Evolutionary conservation across 53 echinoderm and acorn worm species (phyloP), one percentile per base, ranked within the genome.

Genomic region (Echinometra lucunter): DNA sequence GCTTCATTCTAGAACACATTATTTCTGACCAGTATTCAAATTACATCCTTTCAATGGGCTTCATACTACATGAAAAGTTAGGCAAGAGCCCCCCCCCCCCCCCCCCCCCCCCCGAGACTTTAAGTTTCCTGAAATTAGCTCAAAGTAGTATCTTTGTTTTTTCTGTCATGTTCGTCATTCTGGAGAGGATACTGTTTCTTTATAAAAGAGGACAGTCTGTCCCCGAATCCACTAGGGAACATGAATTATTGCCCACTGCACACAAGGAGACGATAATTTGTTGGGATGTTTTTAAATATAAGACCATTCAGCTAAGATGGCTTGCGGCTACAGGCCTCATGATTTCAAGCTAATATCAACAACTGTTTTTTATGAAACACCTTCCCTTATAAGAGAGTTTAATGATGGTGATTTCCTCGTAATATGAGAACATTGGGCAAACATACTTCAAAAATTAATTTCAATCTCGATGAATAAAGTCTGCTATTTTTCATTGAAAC

Each of bases 311-410:
- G 35, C 32, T 12, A n/a, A 10, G 0, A 32, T 72, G 9, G 72
- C 72, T 72, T 34, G 72, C 28, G 72, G 72, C 72, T 72, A 30
- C 32, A 3, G 30, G 72, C 72, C 28, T 72, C 35, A 72, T 32
- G 72, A 72, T 35, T 72, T 34, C 32, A 72, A 32, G 72, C 72
- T 3, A 15, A 35, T 2, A 35, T 72, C 35, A 72, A 72, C 72
- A 72, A 72, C 10, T 72, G 35, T 72, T 72, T 35, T 72, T 72
- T 72, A 72, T 72, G 72, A 72, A 72, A 10, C 72, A 72, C 72
- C 72, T 72, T 35, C 30, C 34, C 32, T 30, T 34, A 34, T 72
- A 72, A 32, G 35, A 72, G 15, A 72, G 72, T 72, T 72, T 72
- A 72, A 72, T 72, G 35, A 72, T 12, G 72, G 32, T 28, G 8